These are phyloP conservation scores for Leptatherina wallacei DNA, from an alignment of 2,797 vertebrate genomes.

Conservation along the genomic window DNA sequence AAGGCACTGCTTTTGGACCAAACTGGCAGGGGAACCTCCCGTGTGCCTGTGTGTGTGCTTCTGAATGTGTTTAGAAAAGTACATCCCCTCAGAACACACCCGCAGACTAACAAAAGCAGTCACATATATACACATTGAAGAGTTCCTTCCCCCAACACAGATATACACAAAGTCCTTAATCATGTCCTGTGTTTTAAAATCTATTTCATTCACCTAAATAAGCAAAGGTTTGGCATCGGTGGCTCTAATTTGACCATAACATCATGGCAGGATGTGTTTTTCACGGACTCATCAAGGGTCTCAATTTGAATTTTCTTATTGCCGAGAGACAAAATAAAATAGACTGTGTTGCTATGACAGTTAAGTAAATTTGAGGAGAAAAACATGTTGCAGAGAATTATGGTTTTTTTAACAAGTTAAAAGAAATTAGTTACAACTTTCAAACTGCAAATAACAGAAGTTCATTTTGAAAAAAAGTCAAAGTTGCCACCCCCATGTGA, in stretches of 20 bases:
- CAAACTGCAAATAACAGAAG: constrained; percentile 28
- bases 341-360: background rate
- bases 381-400: constrained; percentile 35
- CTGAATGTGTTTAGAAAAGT: constrained; percentile 71
- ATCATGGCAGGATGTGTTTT: background rate
- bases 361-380: constrained; percentile 14
- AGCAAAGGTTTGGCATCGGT: constrained; percentile 21
- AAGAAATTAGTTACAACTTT: constrained; percentile 8
- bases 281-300: background rate
- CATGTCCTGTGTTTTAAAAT: constrained; percentile 63
- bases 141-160: constrained; percentile 60
- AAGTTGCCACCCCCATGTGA: constrained; percentile 48
- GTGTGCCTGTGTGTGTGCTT: constrained; percentile 14
- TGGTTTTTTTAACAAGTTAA: constrained; percentile 10
- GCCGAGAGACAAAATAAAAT: background rate
- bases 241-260: constrained; percentile 1
- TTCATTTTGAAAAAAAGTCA: constrained; percentile 45
- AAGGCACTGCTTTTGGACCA: constrained; percentile 40
- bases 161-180: constrained; percentile 59
- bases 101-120: constrained; percentile 59
- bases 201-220: constrained; percentile 30
- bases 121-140: constrained; percentile 56
- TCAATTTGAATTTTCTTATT: background rate
- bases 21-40: constrained; percentile 37
- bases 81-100: constrained; percentile 68